These are phyloP conservation scores for Leptopilina drosophilae DNA, from an alignment of 2,888 invertebrate species.

Conservation along the genomic window DNA sequence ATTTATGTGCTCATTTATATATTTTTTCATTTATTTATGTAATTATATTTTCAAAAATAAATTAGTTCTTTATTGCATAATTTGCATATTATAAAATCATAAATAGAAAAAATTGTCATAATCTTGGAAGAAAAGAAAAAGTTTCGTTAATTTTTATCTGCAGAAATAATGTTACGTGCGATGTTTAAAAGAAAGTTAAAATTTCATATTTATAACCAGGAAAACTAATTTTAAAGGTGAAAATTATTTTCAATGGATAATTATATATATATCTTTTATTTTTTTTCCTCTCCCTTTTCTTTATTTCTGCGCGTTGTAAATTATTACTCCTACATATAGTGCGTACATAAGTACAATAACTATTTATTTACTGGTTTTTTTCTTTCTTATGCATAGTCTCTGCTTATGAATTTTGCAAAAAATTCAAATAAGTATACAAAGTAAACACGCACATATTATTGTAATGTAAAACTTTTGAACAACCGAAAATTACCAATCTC, in stretches of 20 bases:
- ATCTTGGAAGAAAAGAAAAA: too few relatives aligned
- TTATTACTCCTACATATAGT: conserved; percentile 1
- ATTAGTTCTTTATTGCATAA: too few relatives aligned
- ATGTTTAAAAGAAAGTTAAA: background rate
- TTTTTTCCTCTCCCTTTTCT: background rate
- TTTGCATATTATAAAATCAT: too few relatives aligned
- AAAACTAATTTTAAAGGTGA: conserved; percentile 2
- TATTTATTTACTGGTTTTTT: background rate
- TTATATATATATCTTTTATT: background rate
- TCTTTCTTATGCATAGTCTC: background rate
- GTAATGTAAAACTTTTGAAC: background rate
- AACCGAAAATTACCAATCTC: conserved; percentile 3
- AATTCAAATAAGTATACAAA: background rate
- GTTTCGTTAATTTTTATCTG: too few relatives aligned
- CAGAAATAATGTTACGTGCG: background rate
- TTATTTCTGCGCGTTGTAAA: background rate
- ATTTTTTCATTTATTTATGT: too few relatives aligned
- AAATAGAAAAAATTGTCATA: too few relatives aligned
- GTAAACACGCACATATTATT: background rate
- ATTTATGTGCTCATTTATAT: too few relatives aligned
- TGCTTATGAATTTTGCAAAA: background rate
- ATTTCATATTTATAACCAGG: background rate
- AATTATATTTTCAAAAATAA: too few relatives aligned
- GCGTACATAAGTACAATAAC: background rate
- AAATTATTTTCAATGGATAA: conserved; percentile 17